Base-by-base conservation (phyloP, 2,113 vertebrate species). In the Bubo blakistoni region DNA sequence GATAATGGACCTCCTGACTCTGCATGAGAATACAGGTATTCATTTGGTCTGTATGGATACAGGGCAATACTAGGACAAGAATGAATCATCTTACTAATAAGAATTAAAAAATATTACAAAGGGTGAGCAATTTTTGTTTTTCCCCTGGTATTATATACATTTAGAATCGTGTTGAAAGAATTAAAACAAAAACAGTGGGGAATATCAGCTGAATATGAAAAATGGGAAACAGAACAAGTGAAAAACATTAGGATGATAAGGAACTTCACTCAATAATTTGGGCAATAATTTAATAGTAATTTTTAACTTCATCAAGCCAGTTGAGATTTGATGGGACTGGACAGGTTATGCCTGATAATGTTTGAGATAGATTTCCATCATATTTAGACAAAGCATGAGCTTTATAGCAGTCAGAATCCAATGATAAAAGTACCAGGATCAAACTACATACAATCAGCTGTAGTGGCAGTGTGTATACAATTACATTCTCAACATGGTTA, bases 121-220 rank as follows among this genome's bases (percentile, higher is more conserved):
- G 7, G 7, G 2, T 62, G 6, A 52, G 18, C 3, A 30, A 9
- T 40, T 59, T 11, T 34, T n/a, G 25, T 25, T 30, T 40, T 13
- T 3, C 0, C 17, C 2, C 13, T 1, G 0, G 3, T 57, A 25
- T 51, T 51, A 15, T 18, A 25, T 16, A 9, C 5, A 17, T 36
- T 4, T 74, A 67, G 36, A 80, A 80, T 54, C 22, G 61, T 7
- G 3, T 25, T 42, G 26, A 52, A 88, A 65, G 11, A n/a, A 52
- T 27, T 27, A 6, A 73, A 54, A 87, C 7, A 78, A 69, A 55
- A 44, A 1, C 8, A 76, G 13, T 7, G 44, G 17, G 11, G 12
- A 40, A 10, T 59, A n/a, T 24, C 59, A 63, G 8, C 6, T 58
- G 19, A 69, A 9, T 26, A 63, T 44, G 38, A 88, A 65, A 30